Evolutionary conservation across 1,140 invertebrate genomes (phyloP), one percentile per base, ranked within the genome.

Genomic region (Gonioctena quinquepunctata): DNA sequence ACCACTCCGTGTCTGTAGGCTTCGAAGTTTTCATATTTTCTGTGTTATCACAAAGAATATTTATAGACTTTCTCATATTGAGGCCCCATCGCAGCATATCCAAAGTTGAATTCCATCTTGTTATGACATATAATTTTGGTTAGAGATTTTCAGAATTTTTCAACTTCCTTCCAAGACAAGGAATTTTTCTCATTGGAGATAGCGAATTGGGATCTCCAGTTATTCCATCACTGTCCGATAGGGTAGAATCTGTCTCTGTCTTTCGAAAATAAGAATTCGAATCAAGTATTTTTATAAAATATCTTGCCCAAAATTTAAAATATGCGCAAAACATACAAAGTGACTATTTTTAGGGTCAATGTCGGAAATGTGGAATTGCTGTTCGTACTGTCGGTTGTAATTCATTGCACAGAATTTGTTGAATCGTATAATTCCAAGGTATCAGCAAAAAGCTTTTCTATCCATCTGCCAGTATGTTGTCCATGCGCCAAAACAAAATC

Each of bases 281-380:
- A 28, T 67, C 27, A 33, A 59, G 13, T 25, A 67, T 67, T 67
- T 67, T 56, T 26, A 67, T 59, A 60, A 67, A 60, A 59, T 67
- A 50, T 60, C 65, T 59, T 22, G 54, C 54, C 7, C 23, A 5
- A 59, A 33, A 67, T 59, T 60, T 21, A 2, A 22, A 0, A 54
- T 54, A 2, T 21, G 3, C 22, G 2, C 19, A 54, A 65, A 54
- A 65, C 48, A 65, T 21, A 65, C 63, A 2, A 50, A 65, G 23
- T 54, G 48, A 23, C 48, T 23, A 50, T 65, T 65, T 65, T 26
- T 4, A 8, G 63, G 21, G 48, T 65, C 42, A 50, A 54, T 49
- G 16, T 65, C 22, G 16, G 2, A 50, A 65, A 54, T 8, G 52
- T 54, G 52, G 19, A 22, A 54, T 54, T 54, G 19, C 19, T 54